Percentiles rank a stretch among this genome's conserved stretches.
phyloP scores from a whole-genome alignment of 2,113 vertebrate genomes.

The Oxyura jamaicensis region DNA sequence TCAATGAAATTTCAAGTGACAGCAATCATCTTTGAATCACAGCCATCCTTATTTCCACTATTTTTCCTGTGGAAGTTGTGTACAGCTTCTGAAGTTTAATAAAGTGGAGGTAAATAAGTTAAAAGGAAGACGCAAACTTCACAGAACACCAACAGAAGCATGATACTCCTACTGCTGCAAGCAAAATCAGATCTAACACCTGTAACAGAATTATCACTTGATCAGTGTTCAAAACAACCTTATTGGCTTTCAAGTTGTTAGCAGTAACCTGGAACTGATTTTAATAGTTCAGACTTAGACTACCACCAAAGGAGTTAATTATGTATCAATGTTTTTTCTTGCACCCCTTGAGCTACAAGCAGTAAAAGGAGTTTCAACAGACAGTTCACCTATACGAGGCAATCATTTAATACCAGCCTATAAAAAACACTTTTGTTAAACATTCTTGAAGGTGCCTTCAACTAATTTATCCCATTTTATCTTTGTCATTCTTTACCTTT shows the following conservation, averaged over 20 bases:
- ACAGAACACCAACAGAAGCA: background rate
- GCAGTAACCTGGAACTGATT: background rate
- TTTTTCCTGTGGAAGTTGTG: background rate
- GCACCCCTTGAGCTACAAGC: background rate
- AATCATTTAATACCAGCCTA: background rate
- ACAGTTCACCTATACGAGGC: background rate
- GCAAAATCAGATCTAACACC: background rate
- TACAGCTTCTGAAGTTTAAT: background rate
- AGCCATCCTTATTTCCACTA: background rate
- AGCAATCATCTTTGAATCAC: background rate
- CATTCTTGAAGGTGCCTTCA: background rate
- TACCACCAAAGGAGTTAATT: background rate
- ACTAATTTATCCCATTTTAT: background rate
- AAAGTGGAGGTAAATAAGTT: background rate
- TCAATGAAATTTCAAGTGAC: background rate
- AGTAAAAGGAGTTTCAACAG: background rate
- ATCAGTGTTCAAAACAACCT: background rate
- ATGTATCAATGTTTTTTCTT: background rate
- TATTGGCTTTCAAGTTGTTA: background rate
- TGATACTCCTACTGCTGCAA: background rate
- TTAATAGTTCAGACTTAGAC: background rate
- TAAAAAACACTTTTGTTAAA: background rate
- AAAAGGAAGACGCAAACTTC: background rate
- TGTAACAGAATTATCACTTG: background rate
- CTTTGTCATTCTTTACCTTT: background rate